Evolutionary conservation across 2,113 vertebrate species (phyloP), one percentile per base, ranked within the genome.

Genomic region (Cinclus cinclus): DNA sequence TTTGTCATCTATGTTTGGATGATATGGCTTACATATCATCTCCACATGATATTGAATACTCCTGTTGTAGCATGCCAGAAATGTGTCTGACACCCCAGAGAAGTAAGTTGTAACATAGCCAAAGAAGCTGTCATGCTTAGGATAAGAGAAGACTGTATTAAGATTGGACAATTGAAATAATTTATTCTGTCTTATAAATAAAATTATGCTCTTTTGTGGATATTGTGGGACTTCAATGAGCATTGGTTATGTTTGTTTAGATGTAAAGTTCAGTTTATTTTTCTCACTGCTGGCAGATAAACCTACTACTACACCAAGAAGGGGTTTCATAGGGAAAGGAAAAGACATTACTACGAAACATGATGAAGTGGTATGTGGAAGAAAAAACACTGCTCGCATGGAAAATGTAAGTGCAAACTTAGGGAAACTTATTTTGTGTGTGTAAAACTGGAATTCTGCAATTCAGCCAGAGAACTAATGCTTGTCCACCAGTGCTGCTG

Each of bases 271-370:
- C 62, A 49, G 33, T 59, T 95, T 91, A 5, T 95, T 67, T 96
- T 96, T 86, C 82, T 94, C 19, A 10, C 64, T 70, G 44, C 62
- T 93, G 80, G 55, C 97, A 99, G 99, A 98, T 91, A 99, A 99
- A 94, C 99, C 99, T 70, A 98, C 98, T 94, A 98, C 98, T 33
- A 99, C 98, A 33, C 99, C 99, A 4, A 98, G 98, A 95, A 99
- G 95, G 81, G 99, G 99, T 39, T 99, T 99, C 95, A 93, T 93
- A 44, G 99, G 99, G 78, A 99, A 99, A 97, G 99, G 99, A 83
- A 99, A 99, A 97, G 99, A 99, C 95, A 99, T 99, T 93, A 99
- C 99, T 73, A 99, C 99, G 20, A 99, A 99, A 94, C 99, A 99
- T 4, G 99, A 99, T 85, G 99, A 98, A 95, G 99, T 98, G 27